Evolutionary conservation across 2,113 vertebrate species (phyloP), one percentile per base, ranked within the genome.

Genomic region (Triplophysa siluroides): DNA sequence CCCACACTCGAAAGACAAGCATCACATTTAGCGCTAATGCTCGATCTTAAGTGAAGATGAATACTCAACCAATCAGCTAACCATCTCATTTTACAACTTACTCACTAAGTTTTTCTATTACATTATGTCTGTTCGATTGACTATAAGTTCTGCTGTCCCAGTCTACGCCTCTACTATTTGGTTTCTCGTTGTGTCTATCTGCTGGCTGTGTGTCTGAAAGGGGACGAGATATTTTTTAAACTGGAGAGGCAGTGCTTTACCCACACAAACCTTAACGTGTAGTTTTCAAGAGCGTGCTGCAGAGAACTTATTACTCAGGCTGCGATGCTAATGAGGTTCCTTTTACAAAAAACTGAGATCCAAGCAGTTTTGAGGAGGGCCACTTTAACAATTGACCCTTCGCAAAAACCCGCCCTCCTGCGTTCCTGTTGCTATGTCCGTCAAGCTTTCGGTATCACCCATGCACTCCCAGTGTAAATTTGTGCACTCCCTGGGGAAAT

Each of bases 121-220:
- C 68, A 81, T 12, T 23, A 47, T 14, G 75, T 65, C 26, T 77
- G 61, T 18, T 18, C 7, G 1, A 18, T 41, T 7, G 13, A 64
- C 63, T 75, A 29, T 58, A 45, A 14, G 52, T 54, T 52, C 61
- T 33, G 64, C 24, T 76, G 64, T 64, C 52, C 65, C 19, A 4
- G 50, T 62, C 64, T 67, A 63, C 21, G 38, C 41, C 67, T 71
- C 33, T 29, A 65, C 65, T 81, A 61, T 69, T 68, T 69, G 12
- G 52, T 81, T 62, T 33, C 64, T 43, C 16, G 45, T 69, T 60
- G 26, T 76, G 60, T 81, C 62, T 75, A 52, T 66, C n/a, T 64
- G 43, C 70, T 80, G 78, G 38, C 78, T 74, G 45, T 65, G 61
- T 77, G 74, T 65, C 61, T 77, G 75, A 52, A 77, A 77, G 13